phyloP scores from a whole-genome alignment of 2,797 vertebrate species.

The Cebuella pygmaea region DNA sequence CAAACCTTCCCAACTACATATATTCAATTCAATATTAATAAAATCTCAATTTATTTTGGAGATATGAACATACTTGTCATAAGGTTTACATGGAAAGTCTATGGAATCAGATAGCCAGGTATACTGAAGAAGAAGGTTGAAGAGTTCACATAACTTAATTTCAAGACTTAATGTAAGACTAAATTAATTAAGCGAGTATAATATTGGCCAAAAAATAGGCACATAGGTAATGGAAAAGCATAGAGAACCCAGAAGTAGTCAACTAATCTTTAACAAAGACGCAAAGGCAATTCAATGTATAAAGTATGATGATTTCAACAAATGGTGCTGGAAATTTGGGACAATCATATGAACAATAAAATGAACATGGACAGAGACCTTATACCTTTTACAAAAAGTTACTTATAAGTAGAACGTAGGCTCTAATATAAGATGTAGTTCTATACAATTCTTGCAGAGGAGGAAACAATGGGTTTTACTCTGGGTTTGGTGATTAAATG shows the following conservation, averaged over 20 bases:
- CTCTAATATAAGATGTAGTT: not conserved
- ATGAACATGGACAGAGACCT: not conserved
- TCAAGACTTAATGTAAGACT: not conserved
- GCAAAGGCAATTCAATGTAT: not conserved
- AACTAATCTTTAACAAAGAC: not conserved
- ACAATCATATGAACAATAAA: not conserved
- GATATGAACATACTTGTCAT: not conserved
- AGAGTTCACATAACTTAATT: not conserved
- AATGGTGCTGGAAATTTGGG: not conserved
- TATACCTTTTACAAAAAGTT: not conserved
- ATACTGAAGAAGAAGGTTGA: not conserved
- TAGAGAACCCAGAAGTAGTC: not conserved
- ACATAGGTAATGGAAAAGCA: not conserved
- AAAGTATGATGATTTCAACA: not conserved
- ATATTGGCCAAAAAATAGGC: not conserved
- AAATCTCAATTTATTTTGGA: not conserved
- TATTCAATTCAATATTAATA: not conserved
- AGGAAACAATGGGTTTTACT: not conserved
- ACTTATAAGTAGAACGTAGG: not conserved
- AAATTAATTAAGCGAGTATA: not conserved
- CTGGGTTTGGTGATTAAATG: not conserved
- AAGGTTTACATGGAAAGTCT: not conserved
- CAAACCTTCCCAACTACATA: not conserved
- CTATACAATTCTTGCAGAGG: not conserved
- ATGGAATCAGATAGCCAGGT: not conserved